Base-by-base conservation (phyloP, 2,113 vertebrate species). In the Campylorhamphus procurvoides region DNA sequence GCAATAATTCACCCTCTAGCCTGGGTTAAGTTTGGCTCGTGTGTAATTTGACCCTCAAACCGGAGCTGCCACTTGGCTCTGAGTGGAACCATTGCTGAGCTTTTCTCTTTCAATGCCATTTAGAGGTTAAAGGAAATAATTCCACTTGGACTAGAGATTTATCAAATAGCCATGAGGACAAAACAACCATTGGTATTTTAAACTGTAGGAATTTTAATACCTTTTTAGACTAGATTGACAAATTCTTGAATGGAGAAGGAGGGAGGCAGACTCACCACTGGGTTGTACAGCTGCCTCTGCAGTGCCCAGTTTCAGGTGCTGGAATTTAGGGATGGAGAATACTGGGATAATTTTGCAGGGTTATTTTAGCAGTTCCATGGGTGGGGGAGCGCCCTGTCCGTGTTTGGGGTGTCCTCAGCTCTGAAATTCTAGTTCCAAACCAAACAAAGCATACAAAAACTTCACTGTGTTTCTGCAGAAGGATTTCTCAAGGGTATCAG, bases 381-480 rank as follows among this genome's bases (percentile, higher is more conserved):
- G 87, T 91, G 84, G 75, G 92, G 84, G 86, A 95, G 92, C 27
- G 7, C 96, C 97, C 82, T 87, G 60, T 62, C 88, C 27, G 0
- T 49, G 64, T 85, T 90, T 94, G 94, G 95, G 90, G 87, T 95
- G 94, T 95, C 94, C 94, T 95, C 95, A 82, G 90, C 96, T 96
- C 95, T 96, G 94, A 96, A 97, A 96, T 97, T 95, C 76, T n/a
- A 89, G 93, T 96, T 88, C 28, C 4, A 55, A 91, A 72, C 1
- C 72, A 39, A 89, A 56, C 46, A n/a, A 95, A 95, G 69, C 89
- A 55, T 93, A 59, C 33, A 28, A 84, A 67, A 28, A 91, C 72
- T 93, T 91, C 75, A 85, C 96, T 97, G 96, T 96, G 97, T 97
- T 97, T 97, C 96, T 97, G 97, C 97, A 96, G 93, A 96, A 97